phyloP scores from a whole-genome alignment of 2,888 invertebrate genomes.

The Phalera bucephala region DNA sequence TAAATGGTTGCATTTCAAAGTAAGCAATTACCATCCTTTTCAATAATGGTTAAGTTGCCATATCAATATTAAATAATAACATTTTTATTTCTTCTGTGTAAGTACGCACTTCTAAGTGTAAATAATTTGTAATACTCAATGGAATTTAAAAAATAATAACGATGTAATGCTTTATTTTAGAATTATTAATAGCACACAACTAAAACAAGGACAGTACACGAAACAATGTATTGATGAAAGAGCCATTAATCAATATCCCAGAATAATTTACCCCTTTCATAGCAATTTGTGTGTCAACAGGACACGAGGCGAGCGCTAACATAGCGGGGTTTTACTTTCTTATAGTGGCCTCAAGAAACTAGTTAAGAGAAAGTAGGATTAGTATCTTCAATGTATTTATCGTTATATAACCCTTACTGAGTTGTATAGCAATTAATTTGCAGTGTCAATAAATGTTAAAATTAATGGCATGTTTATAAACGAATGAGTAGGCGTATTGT shows the following conservation, averaged over 20 bases:
- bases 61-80: no score
- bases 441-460: constrained; percentile 18
- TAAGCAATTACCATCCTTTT: constrained; percentile 1
- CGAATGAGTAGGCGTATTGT: constrained; percentile 23
- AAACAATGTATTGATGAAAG: no score
- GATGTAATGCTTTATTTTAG: no score
- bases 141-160: no score
- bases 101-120: no score
- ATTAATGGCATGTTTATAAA: constrained; percentile 22
- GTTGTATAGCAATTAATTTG: constrained; percentile 24
- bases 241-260: constrained; percentile 49
- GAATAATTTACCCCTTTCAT: constrained; percentile 72
- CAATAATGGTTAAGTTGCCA: neutral
- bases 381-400: constrained; percentile 68
- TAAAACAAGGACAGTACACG: no score
- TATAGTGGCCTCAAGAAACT: constrained; percentile 77
- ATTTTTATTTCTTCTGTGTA: no score
- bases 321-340: constrained; percentile 82
- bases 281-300: constrained; percentile 78
- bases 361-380: constrained; percentile 81
- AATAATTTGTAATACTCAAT: neutral
- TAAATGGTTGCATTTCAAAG: constrained; percentile 19
- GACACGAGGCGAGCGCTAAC: constrained; percentile 74
- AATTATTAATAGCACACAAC: no score
- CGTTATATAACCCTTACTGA: constrained; percentile 60